Percentiles rank a stretch among this genome's conserved stretches.
phyloP scores from a whole-genome alignment of 2,113 vertebrate genomes.

The Caretta caretta region DNA sequence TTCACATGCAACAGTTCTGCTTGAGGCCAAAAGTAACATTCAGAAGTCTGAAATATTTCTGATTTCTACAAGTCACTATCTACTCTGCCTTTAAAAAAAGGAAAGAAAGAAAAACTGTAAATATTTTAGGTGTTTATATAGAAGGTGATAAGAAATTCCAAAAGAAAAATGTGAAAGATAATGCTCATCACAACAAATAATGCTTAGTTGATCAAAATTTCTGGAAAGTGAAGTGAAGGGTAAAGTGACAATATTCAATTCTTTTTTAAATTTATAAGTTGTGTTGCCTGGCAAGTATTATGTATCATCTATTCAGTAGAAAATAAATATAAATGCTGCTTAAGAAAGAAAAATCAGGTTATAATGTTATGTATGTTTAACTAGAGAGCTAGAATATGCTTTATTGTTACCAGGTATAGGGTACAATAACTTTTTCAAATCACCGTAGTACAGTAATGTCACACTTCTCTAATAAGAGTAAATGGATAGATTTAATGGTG shows the following conservation, averaged over 20 bases:
- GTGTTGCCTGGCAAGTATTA: background rate
- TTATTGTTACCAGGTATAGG: background rate
- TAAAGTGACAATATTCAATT: background rate
- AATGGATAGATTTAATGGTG: background rate
- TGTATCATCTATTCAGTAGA: background rate
- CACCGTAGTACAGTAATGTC: background rate
- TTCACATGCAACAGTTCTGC: constrained; percentile 11
- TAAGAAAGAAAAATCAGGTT: background rate
- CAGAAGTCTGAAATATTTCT: constrained; percentile 20
- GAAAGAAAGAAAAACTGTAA: background rate
- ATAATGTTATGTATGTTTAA: background rate
- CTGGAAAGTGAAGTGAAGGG: background rate
- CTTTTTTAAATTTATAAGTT: background rate
- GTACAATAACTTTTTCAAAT: background rate
- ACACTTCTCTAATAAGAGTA: background rate
- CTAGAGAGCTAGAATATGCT: background rate
- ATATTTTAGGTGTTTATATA: background rate
- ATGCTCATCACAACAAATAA: background rate
- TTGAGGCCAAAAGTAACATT: constrained; percentile 42
- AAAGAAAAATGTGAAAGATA: background rate
- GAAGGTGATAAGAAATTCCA: background rate
- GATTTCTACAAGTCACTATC: background rate
- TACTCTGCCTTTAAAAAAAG: background rate
- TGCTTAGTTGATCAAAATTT: background rate
- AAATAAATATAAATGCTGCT: background rate